Base-by-base conservation (phyloP, 2,797 vertebrate genomes). In the Tangara arthus region DNA sequence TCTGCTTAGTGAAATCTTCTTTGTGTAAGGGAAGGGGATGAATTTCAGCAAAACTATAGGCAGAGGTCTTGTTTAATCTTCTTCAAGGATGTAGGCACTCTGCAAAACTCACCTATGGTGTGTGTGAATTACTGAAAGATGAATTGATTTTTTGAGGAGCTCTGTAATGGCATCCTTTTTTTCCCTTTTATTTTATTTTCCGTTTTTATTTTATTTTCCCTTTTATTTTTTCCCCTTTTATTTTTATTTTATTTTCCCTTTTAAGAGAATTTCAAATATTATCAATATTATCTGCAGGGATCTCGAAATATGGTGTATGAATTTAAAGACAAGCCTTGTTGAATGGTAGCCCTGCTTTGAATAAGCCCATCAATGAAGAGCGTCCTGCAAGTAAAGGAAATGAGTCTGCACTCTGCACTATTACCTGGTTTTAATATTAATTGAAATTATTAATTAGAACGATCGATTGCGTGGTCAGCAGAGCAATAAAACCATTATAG, bases 391-490 rank as follows among this genome's bases (percentile, higher is more conserved):
- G 65, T 73, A 71, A 23, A 89, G 82, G 75, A 95, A 93, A 86
- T 82, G 11, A 83, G 20, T 82, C 39, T n/a, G n/a, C n/a, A n/a
- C 52, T 91, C 82, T 6, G 17, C 81, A 77, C 55, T 87, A 76
- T 68, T 91, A 93, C 59, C 68, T 90, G 68, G 28, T 17, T 95
- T 95, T 94, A 95, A 90, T 89, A 72, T 72, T 91, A 93, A 86
- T 93, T 90, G 91, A 73, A 94, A 79, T 90, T 86, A 89, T 89
- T 95, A 95, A 94, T 93, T 90, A 90, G 65, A 81, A 65, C 3
- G 2, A 96, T 77, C 0, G 1, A 92, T 86, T 79, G 46, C 71
- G 90, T 93, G 94, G 85, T 94, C 87, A 94, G 79, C 86, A 93
- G 77, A 81, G 87, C 60, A 95, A 44, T 94, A 81, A 91, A 95